Conservation (phyloP, 2,113 vertebrate species). For the Myxocyprinus asiaticus region DNA sequence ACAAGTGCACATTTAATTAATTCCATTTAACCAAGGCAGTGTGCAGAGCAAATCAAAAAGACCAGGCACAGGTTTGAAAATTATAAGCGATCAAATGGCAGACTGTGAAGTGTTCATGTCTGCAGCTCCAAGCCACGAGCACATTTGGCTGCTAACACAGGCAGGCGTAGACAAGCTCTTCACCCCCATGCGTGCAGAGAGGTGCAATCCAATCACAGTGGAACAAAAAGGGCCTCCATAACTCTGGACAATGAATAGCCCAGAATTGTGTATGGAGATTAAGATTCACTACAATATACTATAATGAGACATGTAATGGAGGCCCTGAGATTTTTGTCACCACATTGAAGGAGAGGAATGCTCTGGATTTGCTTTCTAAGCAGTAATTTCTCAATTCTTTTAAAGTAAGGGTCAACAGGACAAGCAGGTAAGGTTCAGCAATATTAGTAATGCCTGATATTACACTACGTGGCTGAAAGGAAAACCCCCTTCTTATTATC, state of each 20-base stretch:
- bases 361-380: slow-evolving; percentile 12
- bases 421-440: not conserved
- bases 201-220: slow-evolving; percentile 34
- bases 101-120: slow-evolving; percentile 35
- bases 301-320: slow-evolving; percentile 20
- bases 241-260: not conserved
- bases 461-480: too few species aligned
- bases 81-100: slow-evolving; percentile 63
- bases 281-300: slow-evolving; percentile 11
- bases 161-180: slow-evolving; percentile 18
- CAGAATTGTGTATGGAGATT: not conserved
- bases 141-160: slow-evolving; percentile 53
- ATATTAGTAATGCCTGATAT: not conserved
- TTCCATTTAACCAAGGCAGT: slow-evolving; percentile 69
- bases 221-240: slow-evolving; percentile 50
- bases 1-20: slow-evolving; percentile 70
- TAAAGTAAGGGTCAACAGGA: not conserved
- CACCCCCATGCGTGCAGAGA: slow-evolving; percentile 7
- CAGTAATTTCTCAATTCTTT: not conserved
- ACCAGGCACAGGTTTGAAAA: slow-evolving; percentile 58
- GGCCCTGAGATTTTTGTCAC: not conserved
- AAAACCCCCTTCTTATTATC: too few species aligned
- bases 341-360: not conserved
- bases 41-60: slow-evolving; percentile 62
- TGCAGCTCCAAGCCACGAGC: slow-evolving; percentile 17